Percentiles rank a stretch among this genome's conserved stretches.
phyloP scores from a whole-genome alignment of 2,113 vertebrate genomes.

The Chauna torquata region DNA sequence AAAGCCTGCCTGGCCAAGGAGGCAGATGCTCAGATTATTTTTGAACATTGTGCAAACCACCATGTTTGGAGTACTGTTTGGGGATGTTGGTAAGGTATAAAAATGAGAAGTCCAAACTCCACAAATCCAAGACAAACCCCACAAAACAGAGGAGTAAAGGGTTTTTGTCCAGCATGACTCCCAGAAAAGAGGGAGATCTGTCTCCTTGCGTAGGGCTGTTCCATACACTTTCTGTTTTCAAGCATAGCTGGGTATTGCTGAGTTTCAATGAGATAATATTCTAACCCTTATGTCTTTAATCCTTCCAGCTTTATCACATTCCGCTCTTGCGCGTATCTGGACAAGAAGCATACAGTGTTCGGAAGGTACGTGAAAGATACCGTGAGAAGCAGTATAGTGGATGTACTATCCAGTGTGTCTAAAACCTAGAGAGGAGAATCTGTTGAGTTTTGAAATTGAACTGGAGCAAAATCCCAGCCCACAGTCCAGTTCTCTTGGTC shows the following conservation, averaged over 20 bases:
- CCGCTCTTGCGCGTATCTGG: slow-evolving; percentile 92
- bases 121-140: not conserved
- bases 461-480: not conserved
- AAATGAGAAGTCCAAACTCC: not conserved
- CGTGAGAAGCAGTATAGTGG: not conserved
- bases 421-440: not conserved
- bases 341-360: slow-evolving; percentile 95
- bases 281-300: not conserved
- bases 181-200: not conserved
- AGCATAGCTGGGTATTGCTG: not conserved
- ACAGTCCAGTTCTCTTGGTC: not conserved
- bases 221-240: not conserved
- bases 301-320: slow-evolving; percentile 94
- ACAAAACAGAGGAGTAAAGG: not conserved
- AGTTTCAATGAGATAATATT: not conserved
- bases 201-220: not conserved
- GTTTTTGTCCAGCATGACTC: not conserved
- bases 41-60: not conserved
- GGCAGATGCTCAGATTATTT: not conserved
- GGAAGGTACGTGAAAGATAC: slow-evolving; percentile 82
- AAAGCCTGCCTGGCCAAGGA: not conserved
- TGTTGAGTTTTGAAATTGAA: not conserved
- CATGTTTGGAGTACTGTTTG: not conserved
- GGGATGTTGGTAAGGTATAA: not conserved
- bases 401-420: not conserved